A percentile compares a stretch with the other conserved stretches of the same genome.
Evolutionary conservation across 2,888 invertebrate species (phyloP).

Genomic region (Pilophorus perplexus): DNA sequence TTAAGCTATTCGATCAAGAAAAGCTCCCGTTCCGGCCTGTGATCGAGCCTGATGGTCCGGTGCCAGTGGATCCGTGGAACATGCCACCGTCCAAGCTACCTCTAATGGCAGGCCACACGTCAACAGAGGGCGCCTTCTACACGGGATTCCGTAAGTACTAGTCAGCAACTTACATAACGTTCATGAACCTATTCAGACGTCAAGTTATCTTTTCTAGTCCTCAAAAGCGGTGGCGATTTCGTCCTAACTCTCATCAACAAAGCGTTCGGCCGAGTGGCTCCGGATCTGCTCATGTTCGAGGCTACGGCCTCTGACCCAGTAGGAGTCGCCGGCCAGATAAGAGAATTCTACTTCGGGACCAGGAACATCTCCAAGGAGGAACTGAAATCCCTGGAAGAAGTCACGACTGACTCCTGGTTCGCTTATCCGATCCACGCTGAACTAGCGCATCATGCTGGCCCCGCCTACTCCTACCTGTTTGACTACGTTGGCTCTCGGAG

Average conservation of each 20-base stretch:
- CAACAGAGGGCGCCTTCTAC: conserved; percentile 41
- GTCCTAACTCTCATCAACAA: conserved; percentile 38
- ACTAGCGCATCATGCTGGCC: conserved; percentile 38
- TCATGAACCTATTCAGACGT: too few species aligned
- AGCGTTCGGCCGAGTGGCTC: conserved; percentile 38
- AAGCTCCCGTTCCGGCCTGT: conserved; percentile 43
- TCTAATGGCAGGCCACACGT: conserved; percentile 39
- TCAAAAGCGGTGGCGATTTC: conserved; percentile 43
- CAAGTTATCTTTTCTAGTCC: conserved; percentile 27
- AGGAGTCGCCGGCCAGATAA: conserved; percentile 16
- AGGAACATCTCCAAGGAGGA: conserved; percentile 33
- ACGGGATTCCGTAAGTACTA: conserved; percentile 32
- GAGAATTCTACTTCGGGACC: conserved; percentile 37
- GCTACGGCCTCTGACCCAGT: conserved; percentile 34
- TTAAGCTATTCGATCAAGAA: conserved; percentile 42
- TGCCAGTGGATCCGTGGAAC: conserved; percentile 41
- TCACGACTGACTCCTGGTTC: conserved; percentile 43
- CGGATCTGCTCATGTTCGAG: conserved; percentile 42
- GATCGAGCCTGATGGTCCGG: conserved; percentile 38
- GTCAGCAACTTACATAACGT: not conserved
- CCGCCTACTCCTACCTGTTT: conserved; percentile 43
- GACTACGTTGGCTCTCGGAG: conserved; percentile 39
- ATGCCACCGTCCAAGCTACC: conserved; percentile 30
- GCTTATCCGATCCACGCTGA: conserved; percentile 35
- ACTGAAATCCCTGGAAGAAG: conserved; percentile 39